phyloP scores from a whole-genome alignment of 2,797 vertebrate genomes.

The Syngnathus rostellatus region DNA sequence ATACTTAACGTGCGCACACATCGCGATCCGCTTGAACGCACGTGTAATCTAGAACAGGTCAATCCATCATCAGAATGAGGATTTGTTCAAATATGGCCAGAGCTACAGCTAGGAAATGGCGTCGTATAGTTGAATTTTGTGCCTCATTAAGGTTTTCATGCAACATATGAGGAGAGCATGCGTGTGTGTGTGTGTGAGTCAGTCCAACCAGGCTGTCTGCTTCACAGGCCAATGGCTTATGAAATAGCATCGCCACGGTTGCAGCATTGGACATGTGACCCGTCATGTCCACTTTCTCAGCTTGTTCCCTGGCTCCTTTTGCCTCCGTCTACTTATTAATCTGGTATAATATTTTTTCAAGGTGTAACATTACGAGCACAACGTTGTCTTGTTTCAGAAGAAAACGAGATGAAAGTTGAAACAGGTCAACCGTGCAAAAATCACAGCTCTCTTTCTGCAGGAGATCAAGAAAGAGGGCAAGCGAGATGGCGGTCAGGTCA shows the following conservation, averaged over 20 bases:
- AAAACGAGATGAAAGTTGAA: no score
- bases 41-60: background rate
- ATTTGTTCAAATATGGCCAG: no score
- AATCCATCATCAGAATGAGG: no score
- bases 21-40: background rate
- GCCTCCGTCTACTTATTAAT: background rate
- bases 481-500: conserved; percentile 77
- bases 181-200: conserved; percentile 32
- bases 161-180: conserved; percentile 10
- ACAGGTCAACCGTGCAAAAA: no score
- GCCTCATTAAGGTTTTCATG: conserved; percentile 43
- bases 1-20: conserved; percentile 13
- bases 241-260: conserved; percentile 52
- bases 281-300: conserved; percentile 8
- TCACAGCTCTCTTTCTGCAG: conserved; percentile 46
- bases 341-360: no score
- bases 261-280: conserved; percentile 40
- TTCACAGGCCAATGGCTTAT: conserved; percentile 44
- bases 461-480: conserved; percentile 91
- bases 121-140: conserved; percentile 42
- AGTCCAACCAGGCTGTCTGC: conserved; percentile 36
- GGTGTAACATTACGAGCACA: no score
- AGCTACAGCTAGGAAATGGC: no score
- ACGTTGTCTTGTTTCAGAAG: no score
- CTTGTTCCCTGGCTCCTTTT: background rate